Evolutionary conservation across 2,797 vertebrate species (phyloP).

Genomic region (Mormyrops boulengeri): DNA sequence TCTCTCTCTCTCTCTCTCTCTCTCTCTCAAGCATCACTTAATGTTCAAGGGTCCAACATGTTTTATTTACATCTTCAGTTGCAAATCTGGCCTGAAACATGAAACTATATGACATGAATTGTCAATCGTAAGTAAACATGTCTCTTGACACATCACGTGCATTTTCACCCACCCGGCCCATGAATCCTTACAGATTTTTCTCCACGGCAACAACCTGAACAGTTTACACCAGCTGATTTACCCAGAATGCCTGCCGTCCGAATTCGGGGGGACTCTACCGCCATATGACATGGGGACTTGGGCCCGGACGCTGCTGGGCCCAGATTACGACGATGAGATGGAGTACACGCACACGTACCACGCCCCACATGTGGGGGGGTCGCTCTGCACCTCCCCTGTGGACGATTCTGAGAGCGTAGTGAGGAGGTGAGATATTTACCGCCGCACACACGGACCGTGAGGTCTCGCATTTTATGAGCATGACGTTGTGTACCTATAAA

Average conservation of each 20-base stretch:
- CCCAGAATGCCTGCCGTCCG: slow-evolving; percentile 73
- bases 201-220: slow-evolving; percentile 75
- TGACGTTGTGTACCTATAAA: background rate
- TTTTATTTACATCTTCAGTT: background rate
- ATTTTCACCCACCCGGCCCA: background rate
- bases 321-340: slow-evolving; percentile 70
- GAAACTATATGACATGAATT: background rate
- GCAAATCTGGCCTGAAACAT: background rate
- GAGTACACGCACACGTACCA: slow-evolving; percentile 75
- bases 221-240: slow-evolving; percentile 76
- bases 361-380: slow-evolving; percentile 64
- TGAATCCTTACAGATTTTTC: slow-evolving; percentile 64
- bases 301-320: slow-evolving; percentile 68
- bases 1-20: background rate
- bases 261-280: slow-evolving; percentile 73
- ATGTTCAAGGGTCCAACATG: background rate
- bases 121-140: background rate
- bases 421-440: slow-evolving; percentile 56
- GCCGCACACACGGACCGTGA: background rate
- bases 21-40: slow-evolving; percentile 27
- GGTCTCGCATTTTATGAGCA: background rate
- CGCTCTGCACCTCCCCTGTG: slow-evolving; percentile 56
- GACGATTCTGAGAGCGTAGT: slow-evolving; percentile 66
- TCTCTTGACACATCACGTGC: background rate
- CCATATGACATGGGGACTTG: slow-evolving; percentile 76